These are phyloP conservation scores for Cryptosula pallasiana DNA, from an alignment of 2,888 invertebrate species.

Conservation along the genomic window DNA sequence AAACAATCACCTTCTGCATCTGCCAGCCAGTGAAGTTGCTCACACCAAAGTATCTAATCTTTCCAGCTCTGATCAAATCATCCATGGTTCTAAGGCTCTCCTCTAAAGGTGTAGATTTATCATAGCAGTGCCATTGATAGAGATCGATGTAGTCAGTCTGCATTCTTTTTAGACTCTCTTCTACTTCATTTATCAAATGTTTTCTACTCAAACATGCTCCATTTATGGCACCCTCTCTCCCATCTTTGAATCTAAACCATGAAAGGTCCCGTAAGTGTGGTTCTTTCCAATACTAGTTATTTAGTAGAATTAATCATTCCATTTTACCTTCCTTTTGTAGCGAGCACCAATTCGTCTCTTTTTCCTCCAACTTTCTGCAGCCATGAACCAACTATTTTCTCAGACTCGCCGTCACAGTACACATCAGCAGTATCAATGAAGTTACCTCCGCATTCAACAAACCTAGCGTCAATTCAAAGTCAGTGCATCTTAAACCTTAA, in stretches of 20 bases:
- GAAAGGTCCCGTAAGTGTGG: too few relatives aligned
- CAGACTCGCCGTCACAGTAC: neutral
- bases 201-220: constrained; percentile 35
- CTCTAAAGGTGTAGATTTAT: constrained; percentile 39
- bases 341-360: neutral
- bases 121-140: constrained; percentile 41
- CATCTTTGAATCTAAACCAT: too few relatives aligned
- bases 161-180: constrained; percentile 36
- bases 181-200: constrained; percentile 36
- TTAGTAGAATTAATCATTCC: too few relatives aligned
- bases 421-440: constrained; percentile 54
- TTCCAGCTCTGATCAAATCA: constrained; percentile 42
- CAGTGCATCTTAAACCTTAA: too few relatives aligned
- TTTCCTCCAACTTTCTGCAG: neutral
- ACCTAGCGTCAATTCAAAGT: too few relatives aligned
- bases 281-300: too few relatives aligned
- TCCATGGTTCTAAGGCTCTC: constrained; percentile 41
- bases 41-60: constrained; percentile 42
- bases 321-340: constrained; percentile 7
- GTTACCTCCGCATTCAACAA: neutral
- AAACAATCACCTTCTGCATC: constrained; percentile 40
- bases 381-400: neutral
- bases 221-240: constrained; percentile 28
- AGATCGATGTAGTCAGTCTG: constrained; percentile 41
- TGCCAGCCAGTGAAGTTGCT: constrained; percentile 46